Evolutionary conservation across 2,888 invertebrate species (phyloP), one percentile per base, ranked within the genome.

Genomic region (Tetragonula carbonaria): DNA sequence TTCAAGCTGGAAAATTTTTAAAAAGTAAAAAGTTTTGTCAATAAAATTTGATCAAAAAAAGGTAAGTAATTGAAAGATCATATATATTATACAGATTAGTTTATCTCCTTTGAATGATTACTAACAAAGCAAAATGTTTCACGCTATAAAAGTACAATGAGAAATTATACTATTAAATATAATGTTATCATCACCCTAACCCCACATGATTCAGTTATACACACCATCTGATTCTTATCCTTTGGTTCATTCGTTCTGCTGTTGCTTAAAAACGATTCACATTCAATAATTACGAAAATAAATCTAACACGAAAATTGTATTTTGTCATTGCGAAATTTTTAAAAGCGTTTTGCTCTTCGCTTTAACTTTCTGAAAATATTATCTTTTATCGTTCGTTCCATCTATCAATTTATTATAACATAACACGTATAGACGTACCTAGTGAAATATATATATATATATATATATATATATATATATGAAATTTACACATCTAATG

Each of bases 61-160:
- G 57, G 72, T 57, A 45, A 72, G 38, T 71, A 53, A 55, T n/a
- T 33, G n/a, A 66, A 66, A n/a, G n/a, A 45, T 21, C 33, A n/a
- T 18, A 21, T 23, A 23, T 18, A 23, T 45, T 70, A 53, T 11
- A 28, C 16, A 28, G 16, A 65, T 16, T 28, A 33, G 51, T 28
- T 50, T 51, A 51, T 70, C 53, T 11, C 51, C 11, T 5, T 28
- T n/a, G 23, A 67, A 23, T 23, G 3, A 1, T 66, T 66, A 16
- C 21, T 21, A 66, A n/a, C 45, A n/a, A 66, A 38, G n/a, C 3
- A 45, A 6, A n/a, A 14, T 38, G 0, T 38, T 66, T 28, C 28
- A 14, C 14, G 1, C 57, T 59, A 59, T 14, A 14, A 59, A 59
- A 59, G 57, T 33, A 59, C 45, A 45, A 70, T 21, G 28, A 21